A percentile compares a stretch with the other conserved stretches of the same genome.
phyloP scores from a whole-genome alignment of 2,888 invertebrate genomes.

The Eustalomyia histrio region DNA sequence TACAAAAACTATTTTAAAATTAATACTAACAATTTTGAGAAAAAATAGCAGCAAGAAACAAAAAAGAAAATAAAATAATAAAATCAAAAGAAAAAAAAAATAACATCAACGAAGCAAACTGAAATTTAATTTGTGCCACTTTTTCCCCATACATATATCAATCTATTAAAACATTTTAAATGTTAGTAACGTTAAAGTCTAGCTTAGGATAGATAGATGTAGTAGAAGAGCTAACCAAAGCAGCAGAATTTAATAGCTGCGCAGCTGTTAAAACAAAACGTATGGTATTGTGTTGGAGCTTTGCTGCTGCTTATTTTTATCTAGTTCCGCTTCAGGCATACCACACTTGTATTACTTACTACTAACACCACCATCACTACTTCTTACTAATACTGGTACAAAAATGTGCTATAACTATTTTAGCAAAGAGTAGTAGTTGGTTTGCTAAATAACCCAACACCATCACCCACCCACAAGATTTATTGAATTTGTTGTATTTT shows the following conservation, averaged over 20 bases:
- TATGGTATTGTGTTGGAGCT: constrained; percentile 27
- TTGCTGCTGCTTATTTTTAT: constrained; percentile 55
- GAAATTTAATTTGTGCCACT: constrained; percentile 65
- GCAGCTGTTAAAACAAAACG: constrained; percentile 2
- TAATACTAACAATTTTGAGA: constrained; percentile 57
- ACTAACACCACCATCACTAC: constrained; percentile 19
- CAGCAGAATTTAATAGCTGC: constrained; percentile 48
- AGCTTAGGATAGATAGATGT: constrained; percentile 56
- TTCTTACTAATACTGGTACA: constrained; percentile 23
- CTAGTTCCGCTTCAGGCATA: constrained; percentile 64
- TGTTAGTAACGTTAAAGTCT: constrained; percentile 57
- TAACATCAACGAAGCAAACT: constrained; percentile 55
- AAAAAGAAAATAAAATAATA: constrained; percentile 51
- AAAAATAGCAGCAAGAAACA: constrained; percentile 51
- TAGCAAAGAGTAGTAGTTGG: constrained; percentile 5
- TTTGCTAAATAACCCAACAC: constrained; percentile 19
- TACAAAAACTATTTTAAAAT: constrained; percentile 65
- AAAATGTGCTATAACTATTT: constrained; percentile 47
- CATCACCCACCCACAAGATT: constrained; percentile 55
- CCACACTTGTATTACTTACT: constrained; percentile 30
- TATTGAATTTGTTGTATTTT: constrained; percentile 42
- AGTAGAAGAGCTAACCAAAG: constrained; percentile 26
- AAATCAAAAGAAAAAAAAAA: constrained; percentile 43
- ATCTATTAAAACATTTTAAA: constrained; percentile 61
- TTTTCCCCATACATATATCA: constrained; percentile 65